Base-by-base conservation (phyloP, 2,888 invertebrate genomes). In the Lasioglossum calceatum region DNA sequence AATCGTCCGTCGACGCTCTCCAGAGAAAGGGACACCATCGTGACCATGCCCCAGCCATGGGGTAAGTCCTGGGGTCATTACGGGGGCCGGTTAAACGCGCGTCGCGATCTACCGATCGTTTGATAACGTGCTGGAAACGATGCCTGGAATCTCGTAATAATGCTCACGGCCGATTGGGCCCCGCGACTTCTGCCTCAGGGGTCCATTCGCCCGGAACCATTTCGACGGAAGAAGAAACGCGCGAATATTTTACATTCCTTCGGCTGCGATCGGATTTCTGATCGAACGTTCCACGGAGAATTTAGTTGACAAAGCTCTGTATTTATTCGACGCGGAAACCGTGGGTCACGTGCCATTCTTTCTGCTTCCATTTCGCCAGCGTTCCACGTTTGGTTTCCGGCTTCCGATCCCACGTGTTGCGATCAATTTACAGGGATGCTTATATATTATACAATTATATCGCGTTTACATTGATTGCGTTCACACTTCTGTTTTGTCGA, bases 51-150 rank as follows among this genome's bases (percentile, higher is more conserved):
- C 64, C 32, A 32, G 32, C 64, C 16, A 50, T n/a, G 19, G 76
- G 50, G 61, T 23, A 73, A 73, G 47, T 61, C 50, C 14, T 36
- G 54, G 79, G 72, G 71, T 80, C 77, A 67, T 87, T 82, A 74
- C 36, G 36, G 70, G 50, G 71, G 61, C 42, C 47, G 39, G 27
- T 77, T 82, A 70, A 77, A 19, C 36, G 74, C 75, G 39, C 76
- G 75, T 73, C 70, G 64, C 73, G 75, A 75, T 79, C 75, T n/a
- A 23, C 27, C 70, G 79, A 85, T 79, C 77, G 79, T 61, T 39
- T 77, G 87, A 87, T 87, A 87, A 87, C 74, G 77, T 58, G 78
- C 39, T 71, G 23, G 67, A 54, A 23, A 83, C 85, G 79, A 85
- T 47, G 85, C 84, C 32, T 67, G 79, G 81, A 82, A 85, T 82